phyloP scores from a whole-genome alignment of 2,797 vertebrate species.

The Toxotes lorentzi region DNA sequence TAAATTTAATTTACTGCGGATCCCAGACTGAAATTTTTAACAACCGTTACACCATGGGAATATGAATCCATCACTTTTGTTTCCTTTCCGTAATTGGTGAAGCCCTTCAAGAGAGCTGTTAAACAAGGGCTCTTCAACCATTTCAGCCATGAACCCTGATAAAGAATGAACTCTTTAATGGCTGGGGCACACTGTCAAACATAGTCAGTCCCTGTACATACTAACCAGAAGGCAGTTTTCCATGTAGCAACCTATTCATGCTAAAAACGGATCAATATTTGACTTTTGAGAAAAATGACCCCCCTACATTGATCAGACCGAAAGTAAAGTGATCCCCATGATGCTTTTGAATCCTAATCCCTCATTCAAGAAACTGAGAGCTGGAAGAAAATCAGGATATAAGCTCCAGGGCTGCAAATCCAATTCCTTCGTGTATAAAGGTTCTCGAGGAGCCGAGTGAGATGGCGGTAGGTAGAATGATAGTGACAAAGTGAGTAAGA shows the following conservation, averaged over 20 bases:
- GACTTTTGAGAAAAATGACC: constrained; percentile 28
- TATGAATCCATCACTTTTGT: constrained; percentile 40
- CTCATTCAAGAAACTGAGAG: constrained; percentile 41
- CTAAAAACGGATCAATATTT: constrained; percentile 27
- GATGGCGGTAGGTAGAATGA: constrained; percentile 50
- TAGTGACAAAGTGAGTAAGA: constrained; percentile 51
- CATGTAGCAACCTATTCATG: neutral
- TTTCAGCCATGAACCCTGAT: constrained; percentile 3
- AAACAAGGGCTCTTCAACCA: constrained; percentile 20
- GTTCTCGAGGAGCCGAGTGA: constrained; percentile 36
- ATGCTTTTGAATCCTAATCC: constrained; percentile 40
- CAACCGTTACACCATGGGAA: constrained; percentile 32
- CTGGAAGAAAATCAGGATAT: constrained; percentile 36
- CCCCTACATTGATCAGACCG: constrained; percentile 33
- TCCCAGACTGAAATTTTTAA: constrained; percentile 33
- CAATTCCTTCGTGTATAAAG: constrained; percentile 37
- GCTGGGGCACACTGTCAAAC: neutral
- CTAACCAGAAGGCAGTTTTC: neutral
- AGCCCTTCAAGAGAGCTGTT: constrained; percentile 27
- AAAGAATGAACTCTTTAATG: neutral
- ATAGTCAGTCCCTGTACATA: neutral
- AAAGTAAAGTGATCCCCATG: constrained; percentile 33
- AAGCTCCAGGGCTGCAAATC: constrained; percentile 56
- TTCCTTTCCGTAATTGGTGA: constrained; percentile 28
- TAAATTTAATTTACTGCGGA: constrained; percentile 39